Base-by-base conservation (phyloP, 2,113 vertebrate species). In the Brachyistius frenatus region DNA sequence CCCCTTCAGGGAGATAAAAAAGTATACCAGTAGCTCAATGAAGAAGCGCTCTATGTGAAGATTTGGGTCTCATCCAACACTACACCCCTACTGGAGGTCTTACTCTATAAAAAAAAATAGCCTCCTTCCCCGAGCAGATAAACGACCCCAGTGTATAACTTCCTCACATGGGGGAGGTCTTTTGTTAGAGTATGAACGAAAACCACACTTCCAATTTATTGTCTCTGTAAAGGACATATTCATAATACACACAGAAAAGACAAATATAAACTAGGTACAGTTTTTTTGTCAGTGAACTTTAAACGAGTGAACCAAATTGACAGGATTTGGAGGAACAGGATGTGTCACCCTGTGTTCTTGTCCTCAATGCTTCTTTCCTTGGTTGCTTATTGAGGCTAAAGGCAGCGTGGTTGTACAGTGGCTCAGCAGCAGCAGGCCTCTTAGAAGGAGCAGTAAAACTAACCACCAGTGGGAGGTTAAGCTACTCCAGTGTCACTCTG, bases 401-500 rank as follows among this genome's bases (percentile, higher is more conserved):
- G 41, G 64, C 83, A 69, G 78, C 33, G 74, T 73, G 75, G 68
- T 66, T 61, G 79, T 69, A 55, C 74, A 76, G 76, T 50, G 72
- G 69, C 80, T 78, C 73, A 82, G 85, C 58, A 82, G 85, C 58
- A 33, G 83, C n/a, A 71, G 73, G 76, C 68, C 82, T 76, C 87
- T 80, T 52, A 60, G 67, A 85, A 79, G 80, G 77, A 80, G 70
- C 86, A 47, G 88, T 83, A 87, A 89, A 89, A 89, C 85, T 83
- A 89, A 86, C 74, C 86, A 90, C 84, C 87, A 84, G 87, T 63
- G 83, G 88, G 89, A 86, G 85, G 86, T 83, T 86, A 80, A 86
- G 81, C 90, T 84, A 81, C 89, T 84, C 84, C 74, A 78, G 81
- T 88, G 83, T 90, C 83, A 86, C 84, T 82, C 78, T 76, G 78